These are phyloP conservation scores for Nothobranchius kuhntae DNA, from an alignment of 2,113 vertebrate genomes.

Conservation along the genomic window DNA sequence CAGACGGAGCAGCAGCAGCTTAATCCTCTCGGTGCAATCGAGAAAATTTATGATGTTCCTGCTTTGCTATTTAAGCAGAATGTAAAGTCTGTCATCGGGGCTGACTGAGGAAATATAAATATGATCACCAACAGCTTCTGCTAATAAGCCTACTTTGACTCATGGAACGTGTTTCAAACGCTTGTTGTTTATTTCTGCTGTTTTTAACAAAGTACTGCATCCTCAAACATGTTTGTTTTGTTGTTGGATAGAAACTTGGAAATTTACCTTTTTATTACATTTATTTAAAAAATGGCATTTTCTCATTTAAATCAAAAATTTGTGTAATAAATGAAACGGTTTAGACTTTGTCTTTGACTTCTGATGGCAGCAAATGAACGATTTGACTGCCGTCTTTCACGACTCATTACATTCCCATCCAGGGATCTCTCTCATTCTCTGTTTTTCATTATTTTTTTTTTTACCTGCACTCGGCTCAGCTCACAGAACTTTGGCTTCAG, in stretches of 20 bases:
- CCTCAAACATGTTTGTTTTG: background rate
- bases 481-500: conserved; percentile 15
- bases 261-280: background rate
- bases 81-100: background rate
- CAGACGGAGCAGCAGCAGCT: conserved; percentile 25
- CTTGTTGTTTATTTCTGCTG: background rate
- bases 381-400: background rate
- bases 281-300: background rate
- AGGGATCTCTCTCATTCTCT: background rate
- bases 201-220: background rate
- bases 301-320: background rate
- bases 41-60: conserved; percentile 10
- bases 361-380: background rate
- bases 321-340: too few species aligned
- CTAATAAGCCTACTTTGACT: too few species aligned
- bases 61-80: conserved; percentile 6
- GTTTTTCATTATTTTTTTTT: background rate
- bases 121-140: background rate
- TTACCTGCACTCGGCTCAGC: conserved; percentile 1
- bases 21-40: conserved; percentile 42
- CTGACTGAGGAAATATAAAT: background rate
- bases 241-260: too few species aligned
- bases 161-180: background rate
- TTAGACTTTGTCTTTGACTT: background rate
- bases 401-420: conserved; percentile 1